Evolutionary conservation across 2,888 invertebrate genomes (phyloP).

Genomic region (Acheta domesticus): DNA sequence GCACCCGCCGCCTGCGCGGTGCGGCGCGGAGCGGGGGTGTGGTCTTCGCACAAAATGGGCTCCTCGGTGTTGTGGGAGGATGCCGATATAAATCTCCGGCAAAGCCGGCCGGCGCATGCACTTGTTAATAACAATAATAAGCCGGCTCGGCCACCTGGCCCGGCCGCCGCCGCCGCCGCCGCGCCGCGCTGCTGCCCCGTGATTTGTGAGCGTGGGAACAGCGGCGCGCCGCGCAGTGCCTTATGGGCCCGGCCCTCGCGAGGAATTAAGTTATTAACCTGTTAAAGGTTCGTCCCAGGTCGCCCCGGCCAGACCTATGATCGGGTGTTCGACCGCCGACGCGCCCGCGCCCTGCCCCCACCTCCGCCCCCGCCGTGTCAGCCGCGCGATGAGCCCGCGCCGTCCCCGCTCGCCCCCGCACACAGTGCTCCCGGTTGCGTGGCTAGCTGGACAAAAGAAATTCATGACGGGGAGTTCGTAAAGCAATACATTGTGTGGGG

Average conservation of each 20-base stretch:
- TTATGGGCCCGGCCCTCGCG: background rate
- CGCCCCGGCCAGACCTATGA: background rate
- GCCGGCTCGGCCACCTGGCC: background rate
- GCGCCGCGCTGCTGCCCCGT: background rate
- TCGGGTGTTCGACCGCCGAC: background rate
- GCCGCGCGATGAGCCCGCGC: too few species aligned
- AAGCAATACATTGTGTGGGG: too few species aligned
- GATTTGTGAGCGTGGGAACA: slow-evolving; percentile 31
- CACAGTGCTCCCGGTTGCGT: too few species aligned
- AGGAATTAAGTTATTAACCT: slow-evolving; percentile 18
- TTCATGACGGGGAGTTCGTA: too few species aligned
- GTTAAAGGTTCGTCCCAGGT: slow-evolving; percentile 1
- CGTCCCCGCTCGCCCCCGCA: too few species aligned
- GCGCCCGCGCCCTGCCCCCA: too few species aligned
- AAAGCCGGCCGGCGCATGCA: background rate
- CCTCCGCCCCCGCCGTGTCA: too few species aligned
- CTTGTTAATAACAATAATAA: slow-evolving; percentile 18
- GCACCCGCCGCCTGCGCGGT: background rate
- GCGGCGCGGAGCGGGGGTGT: background rate
- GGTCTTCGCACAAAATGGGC: background rate
- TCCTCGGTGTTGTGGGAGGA: slow-evolving; percentile 7
- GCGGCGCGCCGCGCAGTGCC: background rate
- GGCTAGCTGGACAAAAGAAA: too few species aligned
- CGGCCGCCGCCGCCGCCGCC: background rate
- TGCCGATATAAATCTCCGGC: background rate